phyloP scores from a whole-genome alignment of 2,113 vertebrate genomes.

The Circaetus cinerascens region DNA sequence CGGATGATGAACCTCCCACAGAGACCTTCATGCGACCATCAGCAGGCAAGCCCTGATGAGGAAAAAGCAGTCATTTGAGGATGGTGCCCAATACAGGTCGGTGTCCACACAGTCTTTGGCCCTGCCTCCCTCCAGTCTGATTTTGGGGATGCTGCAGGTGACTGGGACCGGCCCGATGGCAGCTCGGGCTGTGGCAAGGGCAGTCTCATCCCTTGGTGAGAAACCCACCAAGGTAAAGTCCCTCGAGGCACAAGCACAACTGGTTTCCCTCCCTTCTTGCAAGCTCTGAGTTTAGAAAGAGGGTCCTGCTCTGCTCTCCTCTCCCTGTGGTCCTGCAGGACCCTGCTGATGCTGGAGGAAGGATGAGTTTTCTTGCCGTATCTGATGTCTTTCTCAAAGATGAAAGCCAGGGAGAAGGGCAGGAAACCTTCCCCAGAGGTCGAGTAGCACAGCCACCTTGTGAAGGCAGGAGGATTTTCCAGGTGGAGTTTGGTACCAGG shows the following conservation, averaged over 20 bases:
- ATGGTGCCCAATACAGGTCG: fast-evolving
- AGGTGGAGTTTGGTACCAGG: background rate
- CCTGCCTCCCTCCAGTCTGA: background rate
- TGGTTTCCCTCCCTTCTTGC: background rate
- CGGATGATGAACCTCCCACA: background rate
- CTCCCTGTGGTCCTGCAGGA: background rate
- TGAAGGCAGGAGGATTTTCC: background rate
- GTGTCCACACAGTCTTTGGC: background rate
- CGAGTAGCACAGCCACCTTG: background rate
- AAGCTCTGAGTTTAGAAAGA: background rate
- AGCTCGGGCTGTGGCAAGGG: background rate
- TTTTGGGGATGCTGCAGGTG: background rate
- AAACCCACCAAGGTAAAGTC: too few relatives aligned
- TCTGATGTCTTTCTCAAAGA: background rate
- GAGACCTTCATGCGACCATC: background rate
- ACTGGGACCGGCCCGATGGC: background rate
- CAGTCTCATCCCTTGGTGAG: background rate
- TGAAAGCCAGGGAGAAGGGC: background rate
- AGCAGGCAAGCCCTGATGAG: background rate
- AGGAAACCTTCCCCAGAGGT: background rate
- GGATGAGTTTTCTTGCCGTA: background rate
- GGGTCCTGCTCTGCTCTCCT: background rate
- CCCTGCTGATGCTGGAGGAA: background rate
- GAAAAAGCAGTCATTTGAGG: background rate
- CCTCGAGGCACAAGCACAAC: too few relatives aligned